Evolutionary conservation across 2,797 vertebrate genomes (phyloP).

Genomic region (Lemur catta): DNA sequence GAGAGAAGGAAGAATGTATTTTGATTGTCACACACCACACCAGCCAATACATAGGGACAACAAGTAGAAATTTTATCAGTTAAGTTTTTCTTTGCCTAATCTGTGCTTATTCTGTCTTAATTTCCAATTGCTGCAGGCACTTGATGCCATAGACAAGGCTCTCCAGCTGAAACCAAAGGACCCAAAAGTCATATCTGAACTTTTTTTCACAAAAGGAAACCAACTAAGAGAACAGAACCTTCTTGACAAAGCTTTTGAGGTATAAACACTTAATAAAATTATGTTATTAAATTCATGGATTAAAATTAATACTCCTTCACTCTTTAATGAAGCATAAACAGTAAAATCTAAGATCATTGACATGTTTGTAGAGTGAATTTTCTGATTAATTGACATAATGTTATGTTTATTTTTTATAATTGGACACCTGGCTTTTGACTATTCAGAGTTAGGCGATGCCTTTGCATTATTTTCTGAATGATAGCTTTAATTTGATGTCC

Average conservation of each 20-base stretch:
- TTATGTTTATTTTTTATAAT: neutral
- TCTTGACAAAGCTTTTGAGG: constrained; percentile 95
- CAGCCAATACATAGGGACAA: neutral
- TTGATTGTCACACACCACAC: neutral
- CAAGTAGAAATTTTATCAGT: neutral
- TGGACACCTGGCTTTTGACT: neutral
- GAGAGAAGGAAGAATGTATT: neutral
- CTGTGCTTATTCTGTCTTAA: neutral
- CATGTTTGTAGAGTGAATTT: neutral
- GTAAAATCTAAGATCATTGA: neutral
- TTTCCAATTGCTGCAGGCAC: constrained; percentile 86
- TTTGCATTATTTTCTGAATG: neutral
- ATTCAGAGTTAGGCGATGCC: neutral
- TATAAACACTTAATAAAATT: constrained; percentile 64
- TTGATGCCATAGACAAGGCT: constrained; percentile 91
- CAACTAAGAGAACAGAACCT: constrained; percentile 96
- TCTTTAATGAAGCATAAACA: neutral
- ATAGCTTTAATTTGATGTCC: neutral
- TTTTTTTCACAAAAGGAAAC: constrained; percentile 97
- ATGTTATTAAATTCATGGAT: neutral
- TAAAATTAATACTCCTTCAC: neutral
- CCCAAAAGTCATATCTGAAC: constrained; percentile 90
- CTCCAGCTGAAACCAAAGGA: constrained; percentile 93
- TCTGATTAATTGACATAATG: no score
- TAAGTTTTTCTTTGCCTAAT: neutral